Percentiles rank a stretch among this genome's conserved stretches.
Evolutionary conservation across 1,140 invertebrate species (phyloP).

Genomic region (Spodoptera frugiperda): DNA sequence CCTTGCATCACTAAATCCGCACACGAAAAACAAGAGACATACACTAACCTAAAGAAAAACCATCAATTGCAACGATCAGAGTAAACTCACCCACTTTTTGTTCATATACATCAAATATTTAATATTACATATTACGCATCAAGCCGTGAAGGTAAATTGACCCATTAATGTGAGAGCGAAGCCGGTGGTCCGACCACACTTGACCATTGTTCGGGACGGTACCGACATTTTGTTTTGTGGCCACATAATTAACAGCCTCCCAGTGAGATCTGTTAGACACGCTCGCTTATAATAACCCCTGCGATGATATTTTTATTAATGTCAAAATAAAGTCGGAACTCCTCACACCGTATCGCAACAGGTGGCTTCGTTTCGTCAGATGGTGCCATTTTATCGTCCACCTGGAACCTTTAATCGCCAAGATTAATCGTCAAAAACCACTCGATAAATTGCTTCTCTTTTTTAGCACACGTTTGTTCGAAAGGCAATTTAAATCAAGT

Average conservation of each 20-base stretch:
- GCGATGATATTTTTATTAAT: slow-evolving; percentile 85
- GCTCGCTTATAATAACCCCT: slow-evolving; percentile 82
- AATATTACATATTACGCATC: slow-evolving; percentile 60
- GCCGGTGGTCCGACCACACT: slow-evolving; percentile 78
- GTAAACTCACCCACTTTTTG: slow-evolving; percentile 27
- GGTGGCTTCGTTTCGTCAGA: background rate
- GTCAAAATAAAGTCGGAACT: slow-evolving; percentile 79
- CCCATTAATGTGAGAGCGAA: slow-evolving; percentile 52
- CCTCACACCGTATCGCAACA: slow-evolving; percentile 66
- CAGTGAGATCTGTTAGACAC: slow-evolving; percentile 83
- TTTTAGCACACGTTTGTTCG: background rate
- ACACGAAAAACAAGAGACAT: background rate
- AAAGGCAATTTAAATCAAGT: background rate
- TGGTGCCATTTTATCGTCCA: background rate
- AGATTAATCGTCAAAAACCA: background rate
- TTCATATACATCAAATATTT: slow-evolving; percentile 55
- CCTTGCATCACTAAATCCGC: too few relatives aligned
- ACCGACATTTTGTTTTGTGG: slow-evolving; percentile 80
- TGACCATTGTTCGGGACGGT: slow-evolving; percentile 76
- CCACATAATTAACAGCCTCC: slow-evolving; percentile 84
- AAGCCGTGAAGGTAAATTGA: slow-evolving; percentile 61
- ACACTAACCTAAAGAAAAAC: slow-evolving; percentile 6
- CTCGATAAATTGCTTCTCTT: background rate
- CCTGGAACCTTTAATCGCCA: background rate
- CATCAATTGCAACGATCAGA: slow-evolving; percentile 10